Percentiles rank a stretch among this genome's conserved stretches.
These are phyloP conservation scores for Litocranius walleri DNA, from an alignment of 2,113 vertebrate genomes.

Conservation along the genomic window DNA sequence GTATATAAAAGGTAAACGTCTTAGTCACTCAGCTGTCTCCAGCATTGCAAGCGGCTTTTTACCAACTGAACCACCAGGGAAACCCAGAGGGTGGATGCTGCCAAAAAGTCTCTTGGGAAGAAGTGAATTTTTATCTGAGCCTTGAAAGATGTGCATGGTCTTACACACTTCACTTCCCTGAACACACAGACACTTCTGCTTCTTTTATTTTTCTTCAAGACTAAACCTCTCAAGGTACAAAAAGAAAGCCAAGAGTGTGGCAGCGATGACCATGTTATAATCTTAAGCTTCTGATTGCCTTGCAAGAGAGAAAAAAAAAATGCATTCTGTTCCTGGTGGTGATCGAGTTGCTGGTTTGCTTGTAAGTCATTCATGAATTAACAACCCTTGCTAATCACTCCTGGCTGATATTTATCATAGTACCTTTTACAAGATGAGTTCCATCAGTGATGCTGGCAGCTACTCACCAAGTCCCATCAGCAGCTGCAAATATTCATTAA, in stretches of 20 bases:
- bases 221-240: background rate
- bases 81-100: background rate
- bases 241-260: background rate
- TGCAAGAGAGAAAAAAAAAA: constrained; percentile 33
- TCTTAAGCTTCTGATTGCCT: constrained; percentile 29
- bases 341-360: constrained; percentile 49
- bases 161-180: background rate
- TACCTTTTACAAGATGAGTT: constrained; percentile 76
- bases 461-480: constrained; percentile 82
- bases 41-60: background rate
- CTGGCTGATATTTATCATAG: constrained; percentile 71
- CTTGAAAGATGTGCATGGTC: background rate
- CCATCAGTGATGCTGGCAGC: constrained; percentile 82
- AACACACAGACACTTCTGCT: background rate
- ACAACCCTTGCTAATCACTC: constrained; percentile 68
- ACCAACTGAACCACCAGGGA: background rate
- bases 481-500: constrained; percentile 90
- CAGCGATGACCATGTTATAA: background rate
- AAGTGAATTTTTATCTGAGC: background rate
- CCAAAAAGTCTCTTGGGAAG: background rate
- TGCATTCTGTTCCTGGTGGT: constrained; percentile 40
- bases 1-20: background rate
- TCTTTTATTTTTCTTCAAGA: background rate
- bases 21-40: background rate
- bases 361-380: constrained; percentile 70